These are phyloP conservation scores for Parasteatoda tepidariorum DNA, from an alignment of 1,140 invertebrate genomes.

Conservation along the genomic window DNA sequence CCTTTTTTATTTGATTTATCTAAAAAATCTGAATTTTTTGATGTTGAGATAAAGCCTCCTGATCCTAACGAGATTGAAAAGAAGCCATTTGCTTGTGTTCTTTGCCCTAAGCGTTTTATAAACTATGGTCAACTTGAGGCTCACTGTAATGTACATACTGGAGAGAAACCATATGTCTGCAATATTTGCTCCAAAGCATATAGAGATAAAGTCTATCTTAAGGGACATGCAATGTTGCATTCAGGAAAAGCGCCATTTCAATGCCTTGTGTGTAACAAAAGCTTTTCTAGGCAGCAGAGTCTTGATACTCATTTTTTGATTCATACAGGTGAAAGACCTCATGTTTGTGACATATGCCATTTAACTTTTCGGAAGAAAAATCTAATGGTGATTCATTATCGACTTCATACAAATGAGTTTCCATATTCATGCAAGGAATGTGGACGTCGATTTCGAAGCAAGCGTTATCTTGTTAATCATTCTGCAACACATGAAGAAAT, in stretches of 20 bases:
- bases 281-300: neutral
- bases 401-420: conserved; percentile 83
- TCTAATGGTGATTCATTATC: conserved; percentile 87
- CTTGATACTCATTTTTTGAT: conserved; percentile 26
- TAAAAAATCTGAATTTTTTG: neutral
- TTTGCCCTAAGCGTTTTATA: neutral
- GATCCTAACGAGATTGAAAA: neutral
- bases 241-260: neutral
- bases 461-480: neutral
- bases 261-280: neutral
- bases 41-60: neutral
- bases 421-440: conserved; percentile 77
- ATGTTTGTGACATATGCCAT: conserved; percentile 90
- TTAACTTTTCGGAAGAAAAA: conserved; percentile 93
- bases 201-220: neutral
- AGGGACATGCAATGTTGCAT: neutral
- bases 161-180: conserved; percentile 57
- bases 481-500: conserved; percentile 68
- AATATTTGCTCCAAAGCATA: conserved; percentile 49
- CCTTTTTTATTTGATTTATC: neutral
- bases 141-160: conserved; percentile 45
- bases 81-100: neutral
- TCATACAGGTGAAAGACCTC: conserved; percentile 70
- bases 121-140: neutral
- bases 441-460: neutral